These are phyloP conservation scores for Gavia stellata DNA, from an alignment of 2,113 vertebrate genomes.

Conservation along the genomic window DNA sequence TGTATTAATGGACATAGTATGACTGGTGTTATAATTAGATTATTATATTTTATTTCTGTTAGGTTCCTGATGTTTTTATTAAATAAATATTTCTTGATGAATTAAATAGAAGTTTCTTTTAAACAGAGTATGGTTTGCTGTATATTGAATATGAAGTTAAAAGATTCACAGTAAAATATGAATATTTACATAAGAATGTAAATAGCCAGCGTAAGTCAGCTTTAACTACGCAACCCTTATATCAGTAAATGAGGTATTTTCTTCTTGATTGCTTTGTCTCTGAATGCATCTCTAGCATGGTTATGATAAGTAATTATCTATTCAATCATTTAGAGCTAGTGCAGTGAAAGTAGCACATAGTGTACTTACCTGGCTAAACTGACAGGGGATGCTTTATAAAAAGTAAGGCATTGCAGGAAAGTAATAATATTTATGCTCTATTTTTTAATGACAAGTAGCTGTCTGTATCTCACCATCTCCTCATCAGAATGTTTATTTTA, in stretches of 20 bases:
- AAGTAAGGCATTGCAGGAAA: neutral
- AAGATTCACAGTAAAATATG: neutral
- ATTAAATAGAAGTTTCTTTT: neutral
- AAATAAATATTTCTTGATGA: neutral
- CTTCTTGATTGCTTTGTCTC: neutral
- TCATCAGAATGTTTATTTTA: neutral
- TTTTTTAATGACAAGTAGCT: neutral
- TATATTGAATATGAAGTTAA: neutral
- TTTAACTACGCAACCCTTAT: neutral
- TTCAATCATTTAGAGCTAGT: neutral
- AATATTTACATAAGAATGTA: neutral
- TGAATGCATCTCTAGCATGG: neutral
- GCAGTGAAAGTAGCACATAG: neutral
- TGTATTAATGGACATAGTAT: neutral
- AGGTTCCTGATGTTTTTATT: neutral
- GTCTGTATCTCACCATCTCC: neutral
- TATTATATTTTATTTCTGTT: neutral
- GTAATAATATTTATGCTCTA: neutral
- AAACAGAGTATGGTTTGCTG: neutral
- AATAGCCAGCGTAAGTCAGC: neutral
- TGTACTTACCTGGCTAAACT: neutral
- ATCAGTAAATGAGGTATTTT: neutral
- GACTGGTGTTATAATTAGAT: neutral
- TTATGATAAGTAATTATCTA: neutral
- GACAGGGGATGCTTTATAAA: neutral